Conservation (phyloP, 2,113 vertebrate species). For the Arenaria interpres region DNA sequence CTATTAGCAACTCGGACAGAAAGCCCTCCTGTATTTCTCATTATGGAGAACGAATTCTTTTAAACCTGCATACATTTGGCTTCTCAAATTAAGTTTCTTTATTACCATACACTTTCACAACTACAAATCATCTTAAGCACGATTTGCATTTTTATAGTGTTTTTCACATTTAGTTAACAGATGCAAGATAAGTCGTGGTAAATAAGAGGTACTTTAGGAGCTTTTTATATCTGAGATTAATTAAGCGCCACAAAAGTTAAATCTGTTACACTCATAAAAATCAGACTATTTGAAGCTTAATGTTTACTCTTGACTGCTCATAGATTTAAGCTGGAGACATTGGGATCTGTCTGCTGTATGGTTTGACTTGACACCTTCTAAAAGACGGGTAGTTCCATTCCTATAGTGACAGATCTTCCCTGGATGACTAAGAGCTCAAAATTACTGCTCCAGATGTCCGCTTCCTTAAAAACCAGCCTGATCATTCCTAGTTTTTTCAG, state of each 20-base stretch:
- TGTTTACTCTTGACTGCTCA: background rate
- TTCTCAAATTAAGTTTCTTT: background rate
- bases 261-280: background rate
- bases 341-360: background rate
- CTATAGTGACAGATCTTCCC: background rate
- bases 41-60: background rate
- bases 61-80: background rate
- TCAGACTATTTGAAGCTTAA: background rate
- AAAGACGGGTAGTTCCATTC: background rate
- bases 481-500: background rate
- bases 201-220: background rate
- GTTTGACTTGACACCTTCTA: background rate
- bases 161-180: background rate
- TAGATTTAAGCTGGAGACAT: background rate
- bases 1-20: background rate
- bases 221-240: background rate
- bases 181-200: background rate
- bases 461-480: background rate
- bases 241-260: background rate
- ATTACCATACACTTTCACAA: background rate
- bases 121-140: background rate
- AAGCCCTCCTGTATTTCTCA: background rate
- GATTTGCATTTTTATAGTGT: background rate
- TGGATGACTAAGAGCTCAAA: background rate
- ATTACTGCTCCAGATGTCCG: background rate